phyloP scores from a whole-genome alignment of 2,888 invertebrate species.

The Leptopilina syphax region DNA sequence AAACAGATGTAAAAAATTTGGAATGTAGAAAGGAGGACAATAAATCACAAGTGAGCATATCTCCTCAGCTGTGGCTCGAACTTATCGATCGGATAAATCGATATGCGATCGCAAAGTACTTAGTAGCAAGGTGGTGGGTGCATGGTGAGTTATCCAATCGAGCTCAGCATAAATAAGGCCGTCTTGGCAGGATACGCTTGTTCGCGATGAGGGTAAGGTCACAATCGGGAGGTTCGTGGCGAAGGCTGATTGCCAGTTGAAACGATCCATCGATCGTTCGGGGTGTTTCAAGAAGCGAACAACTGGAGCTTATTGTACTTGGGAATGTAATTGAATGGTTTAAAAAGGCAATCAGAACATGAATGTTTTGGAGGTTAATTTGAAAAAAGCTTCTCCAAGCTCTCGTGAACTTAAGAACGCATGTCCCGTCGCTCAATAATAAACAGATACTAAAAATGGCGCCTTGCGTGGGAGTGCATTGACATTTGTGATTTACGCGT shows the following conservation, averaged over 20 bases:
- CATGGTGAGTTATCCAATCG: slow-evolving; percentile 64
- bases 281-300: slow-evolving; percentile 24
- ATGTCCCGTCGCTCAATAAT: slow-evolving; percentile 14
- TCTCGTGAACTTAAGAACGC: not conserved
- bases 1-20: slow-evolving; percentile 48
- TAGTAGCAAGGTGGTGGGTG: slow-evolving; percentile 58
- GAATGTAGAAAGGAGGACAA: slow-evolving; percentile 53
- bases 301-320: slow-evolving; percentile 2
- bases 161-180: slow-evolving; percentile 60
- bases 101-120: slow-evolving; percentile 49
- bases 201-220: slow-evolving; percentile 50
- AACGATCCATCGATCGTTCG: slow-evolving; percentile 35
- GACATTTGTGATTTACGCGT: slow-evolving; percentile 33
- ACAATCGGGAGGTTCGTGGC: slow-evolving; percentile 42
- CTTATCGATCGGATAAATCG: slow-evolving; percentile 68
- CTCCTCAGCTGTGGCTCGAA: slow-evolving; percentile 59
- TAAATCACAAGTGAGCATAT: slow-evolving; percentile 62
- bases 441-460: slow-evolving; percentile 29
- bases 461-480: slow-evolving; percentile 16
- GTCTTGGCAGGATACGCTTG: slow-evolving; percentile 48
- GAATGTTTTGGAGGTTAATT: not conserved
- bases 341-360: not conserved
- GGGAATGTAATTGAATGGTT: too few relatives aligned
- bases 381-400: not conserved
- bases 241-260: slow-evolving; percentile 37